Evolutionary conservation across 1,140 invertebrate genomes (phyloP).

Genomic region (Drosophila ogumai): DNA sequence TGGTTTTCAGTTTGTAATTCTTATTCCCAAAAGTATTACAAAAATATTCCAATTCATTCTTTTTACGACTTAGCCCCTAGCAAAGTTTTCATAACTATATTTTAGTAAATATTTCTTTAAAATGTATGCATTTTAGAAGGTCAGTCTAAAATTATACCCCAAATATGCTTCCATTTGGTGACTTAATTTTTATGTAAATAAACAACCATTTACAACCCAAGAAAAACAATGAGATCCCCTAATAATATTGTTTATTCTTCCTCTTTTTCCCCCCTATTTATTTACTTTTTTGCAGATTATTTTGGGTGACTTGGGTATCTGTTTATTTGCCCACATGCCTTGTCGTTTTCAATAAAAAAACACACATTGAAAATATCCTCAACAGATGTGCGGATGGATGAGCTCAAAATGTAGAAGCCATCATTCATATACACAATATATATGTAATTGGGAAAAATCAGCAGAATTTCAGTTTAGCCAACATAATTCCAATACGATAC

Average conservation of each 20-base stretch:
- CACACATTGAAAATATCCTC: conserved; percentile 38
- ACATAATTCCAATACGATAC: conserved; percentile 35
- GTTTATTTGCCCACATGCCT: conserved; percentile 57
- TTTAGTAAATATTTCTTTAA: neutral
- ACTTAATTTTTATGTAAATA: neutral
- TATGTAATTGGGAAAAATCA: conserved; percentile 46
- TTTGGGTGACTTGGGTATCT: conserved; percentile 29
- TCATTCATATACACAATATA: conserved; percentile 12
- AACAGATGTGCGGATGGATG: conserved; percentile 67
- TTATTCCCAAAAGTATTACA: neutral
- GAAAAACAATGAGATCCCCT: neutral
- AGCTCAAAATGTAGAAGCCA: conserved; percentile 44
- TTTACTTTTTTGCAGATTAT: conserved; percentile 35
- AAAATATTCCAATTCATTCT: neutral
- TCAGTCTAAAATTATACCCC: neutral
- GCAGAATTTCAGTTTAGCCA: conserved; percentile 39
- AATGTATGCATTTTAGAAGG: neutral
- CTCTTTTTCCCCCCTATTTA: conserved; percentile 14
- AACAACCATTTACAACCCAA: neutral
- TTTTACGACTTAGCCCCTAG: neutral
- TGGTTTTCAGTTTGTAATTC: fast-evolving
- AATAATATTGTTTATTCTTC: conserved; percentile 24
- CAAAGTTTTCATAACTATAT: neutral
- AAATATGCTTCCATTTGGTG: conserved; percentile 2
- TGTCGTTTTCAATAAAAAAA: conserved; percentile 30